phyloP scores from a whole-genome alignment of 1,140 invertebrate species.

The Sitophilus oryzae region DNA sequence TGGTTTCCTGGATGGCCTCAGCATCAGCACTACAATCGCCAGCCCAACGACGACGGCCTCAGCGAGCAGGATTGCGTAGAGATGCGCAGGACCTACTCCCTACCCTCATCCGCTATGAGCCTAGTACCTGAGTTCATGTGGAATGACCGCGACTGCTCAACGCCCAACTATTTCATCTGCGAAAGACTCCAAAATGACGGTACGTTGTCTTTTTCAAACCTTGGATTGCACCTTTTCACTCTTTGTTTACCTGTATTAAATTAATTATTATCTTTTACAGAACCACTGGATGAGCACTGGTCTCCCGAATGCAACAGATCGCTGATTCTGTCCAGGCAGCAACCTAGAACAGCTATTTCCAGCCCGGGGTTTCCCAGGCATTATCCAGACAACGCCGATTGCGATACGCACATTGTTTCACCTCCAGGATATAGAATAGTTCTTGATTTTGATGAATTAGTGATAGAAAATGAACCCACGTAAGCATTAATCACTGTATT shows the following conservation, averaged over 20 bases:
- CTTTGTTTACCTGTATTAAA: background rate
- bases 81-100: slow-evolving; percentile 56
- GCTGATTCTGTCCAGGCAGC: slow-evolving; percentile 51
- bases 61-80: slow-evolving; percentile 75
- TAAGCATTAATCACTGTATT: slow-evolving; percentile 53
- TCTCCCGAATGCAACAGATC: slow-evolving; percentile 56
- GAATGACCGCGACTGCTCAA: slow-evolving; percentile 69
- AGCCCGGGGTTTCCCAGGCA: slow-evolving; percentile 63
- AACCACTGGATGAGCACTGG: slow-evolving; percentile 41
- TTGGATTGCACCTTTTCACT: background rate
- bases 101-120: slow-evolving; percentile 45
- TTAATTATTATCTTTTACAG: slow-evolving; percentile 25
- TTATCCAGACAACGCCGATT: slow-evolving; percentile 65
- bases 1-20: slow-evolving; percentile 72
- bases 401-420: slow-evolving; percentile 54
- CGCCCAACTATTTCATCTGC: slow-evolving; percentile 66
- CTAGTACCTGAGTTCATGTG: slow-evolving; percentile 57
- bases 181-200: slow-evolving; percentile 53
- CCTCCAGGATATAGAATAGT: slow-evolving; percentile 55
- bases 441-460: slow-evolving; percentile 63
- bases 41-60: slow-evolving; percentile 75
- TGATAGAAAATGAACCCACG: slow-evolving; percentile 63
- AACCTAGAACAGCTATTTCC: slow-evolving; percentile 53
- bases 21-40: slow-evolving; percentile 56
- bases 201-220: slow-evolving; percentile 35